phyloP scores from a whole-genome alignment of 2,113 vertebrate species.

The Thalassarche chlororhynchos region DNA sequence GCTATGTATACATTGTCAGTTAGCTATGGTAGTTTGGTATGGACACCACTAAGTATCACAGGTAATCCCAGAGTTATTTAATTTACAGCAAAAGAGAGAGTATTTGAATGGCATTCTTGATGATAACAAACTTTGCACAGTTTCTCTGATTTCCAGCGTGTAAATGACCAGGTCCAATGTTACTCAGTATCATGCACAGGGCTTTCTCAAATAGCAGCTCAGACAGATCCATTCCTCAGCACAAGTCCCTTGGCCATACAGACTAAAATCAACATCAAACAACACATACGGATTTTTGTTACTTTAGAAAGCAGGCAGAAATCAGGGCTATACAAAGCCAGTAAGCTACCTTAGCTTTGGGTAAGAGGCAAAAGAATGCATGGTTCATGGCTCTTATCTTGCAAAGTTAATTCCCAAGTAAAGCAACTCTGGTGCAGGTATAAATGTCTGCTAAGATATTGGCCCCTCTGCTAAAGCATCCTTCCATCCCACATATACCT shows the following conservation, averaged over 20 bases:
- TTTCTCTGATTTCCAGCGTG: not conserved
- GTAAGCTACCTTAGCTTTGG: not conserved
- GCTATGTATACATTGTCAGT: fast-evolving
- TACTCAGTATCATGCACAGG: too few relatives aligned
- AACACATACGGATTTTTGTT: not conserved
- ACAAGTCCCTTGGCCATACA: not conserved
- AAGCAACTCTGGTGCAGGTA: not conserved
- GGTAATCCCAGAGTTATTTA: not conserved
- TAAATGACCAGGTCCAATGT: fast-evolving
- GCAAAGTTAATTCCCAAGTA: not conserved
- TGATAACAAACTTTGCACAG: not conserved
- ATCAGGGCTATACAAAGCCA: not conserved
- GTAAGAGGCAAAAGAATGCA: not conserved
- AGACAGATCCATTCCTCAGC: not conserved
- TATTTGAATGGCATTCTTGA: not conserved
- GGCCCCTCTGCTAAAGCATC: not conserved
- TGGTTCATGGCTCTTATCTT: not conserved
- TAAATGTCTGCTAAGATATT: not conserved
- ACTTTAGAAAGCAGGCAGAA: not conserved
- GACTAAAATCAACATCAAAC: not conserved
- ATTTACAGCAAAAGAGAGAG: not conserved
- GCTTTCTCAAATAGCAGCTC: not conserved
- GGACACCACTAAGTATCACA: not conserved
- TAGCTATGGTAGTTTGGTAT: not conserved
- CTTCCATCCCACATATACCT: fast-evolving